A percentile compares a stretch with the other conserved stretches of the same genome.
These are phyloP conservation scores for Pogonocherus hispidulus DNA, from an alignment of 2,888 invertebrate species.

Conservation along the genomic window DNA sequence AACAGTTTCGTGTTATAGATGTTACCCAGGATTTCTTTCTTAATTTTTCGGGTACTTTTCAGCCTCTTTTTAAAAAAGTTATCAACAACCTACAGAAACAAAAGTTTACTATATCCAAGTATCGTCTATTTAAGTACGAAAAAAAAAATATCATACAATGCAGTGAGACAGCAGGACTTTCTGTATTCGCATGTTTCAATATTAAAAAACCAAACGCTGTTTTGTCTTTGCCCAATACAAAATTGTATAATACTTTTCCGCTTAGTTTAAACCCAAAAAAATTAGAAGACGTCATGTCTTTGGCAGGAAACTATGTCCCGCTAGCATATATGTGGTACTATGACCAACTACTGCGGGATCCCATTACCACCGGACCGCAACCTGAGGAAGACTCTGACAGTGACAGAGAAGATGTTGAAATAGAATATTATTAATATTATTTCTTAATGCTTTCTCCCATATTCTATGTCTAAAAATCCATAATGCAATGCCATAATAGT, in stretches of 20 bases:
- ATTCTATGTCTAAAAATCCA: no score
- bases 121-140: slow-evolving; percentile 19
- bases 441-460: no score
- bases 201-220: slow-evolving; percentile 2
- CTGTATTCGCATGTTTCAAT: neutral
- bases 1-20: slow-evolving; percentile 1
- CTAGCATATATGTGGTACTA: slow-evolving; percentile 5
- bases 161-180: slow-evolving; percentile 8
- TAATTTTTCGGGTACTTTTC: slow-evolving; percentile 1
- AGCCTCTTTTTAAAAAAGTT: neutral
- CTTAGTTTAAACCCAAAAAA: neutral
- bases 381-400: no score
- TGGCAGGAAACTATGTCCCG: neutral
- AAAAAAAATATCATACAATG: slow-evolving; percentile 24
- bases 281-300: neutral
- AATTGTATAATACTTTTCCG: slow-evolving; percentile 27
- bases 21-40: slow-evolving; percentile 17
- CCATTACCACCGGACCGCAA: no score
- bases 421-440: no score
- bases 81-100: neutral
- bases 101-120: slow-evolving; percentile 12
- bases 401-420: no score
- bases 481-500: no score
- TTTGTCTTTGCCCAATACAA: slow-evolving; percentile 3
- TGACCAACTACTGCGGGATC: no score